phyloP scores from a whole-genome alignment of 2,113 vertebrate species.

The Myrmecobius fasciatus region DNA sequence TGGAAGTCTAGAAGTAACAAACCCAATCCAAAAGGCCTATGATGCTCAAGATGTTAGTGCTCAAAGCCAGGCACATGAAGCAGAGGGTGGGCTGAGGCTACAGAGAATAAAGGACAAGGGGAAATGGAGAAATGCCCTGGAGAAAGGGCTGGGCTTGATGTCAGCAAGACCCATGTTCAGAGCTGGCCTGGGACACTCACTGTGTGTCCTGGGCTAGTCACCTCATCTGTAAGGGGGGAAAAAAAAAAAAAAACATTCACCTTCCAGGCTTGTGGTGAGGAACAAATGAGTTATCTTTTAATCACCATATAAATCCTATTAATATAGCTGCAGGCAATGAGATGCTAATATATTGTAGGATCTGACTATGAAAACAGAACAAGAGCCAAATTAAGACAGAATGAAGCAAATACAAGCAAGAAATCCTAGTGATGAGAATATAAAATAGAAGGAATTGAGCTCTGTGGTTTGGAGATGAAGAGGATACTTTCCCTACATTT shows the following conservation, averaged over 20 bases:
- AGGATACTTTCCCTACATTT: background rate
- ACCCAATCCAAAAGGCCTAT: background rate
- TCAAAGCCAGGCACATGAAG: background rate
- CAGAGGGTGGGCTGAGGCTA: background rate
- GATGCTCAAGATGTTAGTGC: background rate
- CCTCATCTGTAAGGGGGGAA: background rate
- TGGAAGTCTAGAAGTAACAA: background rate
- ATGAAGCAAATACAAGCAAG: background rate
- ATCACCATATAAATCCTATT: no score
- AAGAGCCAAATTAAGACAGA: background rate
- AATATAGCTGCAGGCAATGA: background rate
- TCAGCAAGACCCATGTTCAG: background rate
- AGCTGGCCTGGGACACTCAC: background rate
- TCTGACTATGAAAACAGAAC: background rate
- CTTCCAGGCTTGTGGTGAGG: background rate
- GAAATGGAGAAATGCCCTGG: background rate
- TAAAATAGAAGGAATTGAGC: no score
- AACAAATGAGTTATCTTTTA: background rate
- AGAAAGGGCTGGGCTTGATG: background rate
- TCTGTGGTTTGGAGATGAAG: no score
- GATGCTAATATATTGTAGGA: background rate
- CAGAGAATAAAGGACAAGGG: background rate
- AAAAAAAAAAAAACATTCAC: background rate
- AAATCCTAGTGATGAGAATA: no score
- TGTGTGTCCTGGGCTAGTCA: background rate